phyloP scores from a whole-genome alignment of 2,113 vertebrate species.

The Pelmatolapia mariae region DNA sequence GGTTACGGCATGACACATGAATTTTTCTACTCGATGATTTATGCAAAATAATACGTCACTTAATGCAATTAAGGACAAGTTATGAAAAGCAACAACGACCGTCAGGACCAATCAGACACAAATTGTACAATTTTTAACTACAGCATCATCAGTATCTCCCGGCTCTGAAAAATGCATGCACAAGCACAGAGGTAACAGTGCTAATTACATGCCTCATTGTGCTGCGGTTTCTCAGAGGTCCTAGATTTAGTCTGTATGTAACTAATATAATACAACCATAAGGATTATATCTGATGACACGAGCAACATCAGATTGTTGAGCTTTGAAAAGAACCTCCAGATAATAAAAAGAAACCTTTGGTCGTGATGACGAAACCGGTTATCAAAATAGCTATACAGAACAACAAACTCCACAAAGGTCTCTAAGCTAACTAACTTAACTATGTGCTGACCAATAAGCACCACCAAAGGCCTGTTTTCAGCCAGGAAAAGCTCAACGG shows the following conservation, averaged over 20 bases:
- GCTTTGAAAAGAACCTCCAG: neutral
- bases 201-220: neutral
- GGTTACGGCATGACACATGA: neutral
- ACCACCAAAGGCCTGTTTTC: neutral
- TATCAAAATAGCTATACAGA: neutral
- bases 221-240: neutral
- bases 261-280: neutral
- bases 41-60: neutral
- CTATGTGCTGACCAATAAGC: neutral
- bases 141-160: neutral
- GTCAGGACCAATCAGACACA: neutral
- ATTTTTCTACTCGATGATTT: neutral
- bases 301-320: neutral
- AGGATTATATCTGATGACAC: neutral
- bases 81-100: neutral
- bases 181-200: neutral
- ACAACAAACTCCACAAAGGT: neutral
- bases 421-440: neutral
- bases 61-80: neutral
- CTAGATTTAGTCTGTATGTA: neutral
- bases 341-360: neutral
- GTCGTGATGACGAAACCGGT: neutral
- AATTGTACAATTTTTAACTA: neutral
- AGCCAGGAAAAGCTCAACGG: too few relatives aligned
- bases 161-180: neutral